Conservation (phyloP, 2,113 vertebrate genomes). For the Chrysochloris asiatica region DNA sequence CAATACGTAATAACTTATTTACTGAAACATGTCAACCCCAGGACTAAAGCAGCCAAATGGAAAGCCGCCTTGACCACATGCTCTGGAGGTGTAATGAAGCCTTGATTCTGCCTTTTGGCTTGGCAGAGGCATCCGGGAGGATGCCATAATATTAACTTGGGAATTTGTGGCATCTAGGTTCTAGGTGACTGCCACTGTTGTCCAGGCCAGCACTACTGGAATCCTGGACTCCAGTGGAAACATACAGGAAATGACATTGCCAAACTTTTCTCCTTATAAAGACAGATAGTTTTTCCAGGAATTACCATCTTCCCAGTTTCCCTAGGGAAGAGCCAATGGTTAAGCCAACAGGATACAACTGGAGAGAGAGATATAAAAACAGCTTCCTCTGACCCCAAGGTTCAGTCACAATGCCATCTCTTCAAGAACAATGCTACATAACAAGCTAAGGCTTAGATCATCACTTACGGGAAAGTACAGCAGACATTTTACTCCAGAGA, state of each 20-base stretch:
- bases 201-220: neutral
- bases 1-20: slow-evolving; percentile 69
- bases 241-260: slow-evolving; percentile 65
- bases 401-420: neutral
- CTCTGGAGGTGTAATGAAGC: slow-evolving; percentile 41
- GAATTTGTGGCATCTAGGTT: slow-evolving; percentile 44
- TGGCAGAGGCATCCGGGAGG: slow-evolving; percentile 52
- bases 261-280: slow-evolving; percentile 76
- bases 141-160: neutral
- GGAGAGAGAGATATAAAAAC: slow-evolving; percentile 41
- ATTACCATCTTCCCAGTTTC: slow-evolving; percentile 47
- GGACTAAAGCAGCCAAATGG: slow-evolving; percentile 64
- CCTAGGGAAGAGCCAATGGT: slow-evolving; percentile 32
- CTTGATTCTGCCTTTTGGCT: slow-evolving; percentile 21
- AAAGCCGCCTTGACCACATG: slow-evolving; percentile 67
- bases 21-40: slow-evolving; percentile 70
- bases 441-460: neutral
- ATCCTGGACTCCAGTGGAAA: slow-evolving; percentile 38
- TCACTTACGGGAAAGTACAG: neutral
- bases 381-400: slow-evolving; percentile 55
- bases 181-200: slow-evolving; percentile 50
- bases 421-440: neutral
- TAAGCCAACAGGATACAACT: slow-evolving; percentile 55
- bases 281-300: slow-evolving; percentile 69
- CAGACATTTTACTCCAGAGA: neutral